Evolutionary conservation across 2,888 invertebrate species (phyloP), one percentile per base, ranked within the genome.

Genomic region (Mimumesa dahlbomi): DNA sequence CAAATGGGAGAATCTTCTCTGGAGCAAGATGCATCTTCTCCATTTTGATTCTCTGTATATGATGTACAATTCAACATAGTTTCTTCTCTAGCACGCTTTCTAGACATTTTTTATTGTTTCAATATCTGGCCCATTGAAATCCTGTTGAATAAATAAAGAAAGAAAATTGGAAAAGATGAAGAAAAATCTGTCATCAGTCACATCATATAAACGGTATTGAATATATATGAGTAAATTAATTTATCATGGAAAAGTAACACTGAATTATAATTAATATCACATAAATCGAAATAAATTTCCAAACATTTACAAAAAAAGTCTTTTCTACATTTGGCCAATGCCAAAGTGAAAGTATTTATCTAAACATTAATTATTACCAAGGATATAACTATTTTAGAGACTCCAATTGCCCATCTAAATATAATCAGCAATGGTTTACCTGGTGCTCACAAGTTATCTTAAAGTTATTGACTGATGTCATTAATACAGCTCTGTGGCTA

Each of bases 71-170:
- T 75, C 77, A 78, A 72, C 65, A 64, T 81, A 69, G 62, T 78
- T 66, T 81, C 82, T 65, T 84, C 82, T 75, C 84, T 82, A 11
- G 78, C 72, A 54, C 85, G 81, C 77, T 87, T 87, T 66, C 87
- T 87, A 19, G 87, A 86, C 87, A 87, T 88, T 75, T 80, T 85
- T 63, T 72, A 77, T 22, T 58, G 40, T 53, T 65, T 52, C 67
- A 52, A 48, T 14, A 14, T 48, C 18, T 43, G 49, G 64, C 50
- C 75, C 81, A 78, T 76, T 36, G 25, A 73, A 73, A 34, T 31
- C 43, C 72, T 65, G 29, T 31, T 11, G 18, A 56, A 50, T 1
- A 34, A 34, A 42, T 22, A 6, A 29, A 9, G 16, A 22, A 29
- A 2, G 2, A 40, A 19, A 31, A 53, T 19, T 21, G 31, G 16